A percentile compares a stretch with the other conserved stretches of the same genome.
phyloP scores from a whole-genome alignment of 2,113 vertebrate species.

The Elephantulus edwardii region DNA sequence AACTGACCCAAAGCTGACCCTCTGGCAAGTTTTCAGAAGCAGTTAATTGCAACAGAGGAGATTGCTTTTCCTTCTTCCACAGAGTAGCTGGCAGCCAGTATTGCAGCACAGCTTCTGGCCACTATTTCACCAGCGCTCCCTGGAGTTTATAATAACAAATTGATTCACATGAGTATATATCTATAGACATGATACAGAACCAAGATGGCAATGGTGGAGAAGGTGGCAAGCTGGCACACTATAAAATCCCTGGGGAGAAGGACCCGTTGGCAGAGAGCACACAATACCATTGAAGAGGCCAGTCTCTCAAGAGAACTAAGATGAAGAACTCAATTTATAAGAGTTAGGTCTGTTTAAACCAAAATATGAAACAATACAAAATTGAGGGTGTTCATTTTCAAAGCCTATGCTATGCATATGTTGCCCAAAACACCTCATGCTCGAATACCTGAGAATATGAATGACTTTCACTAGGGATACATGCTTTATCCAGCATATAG shows the following conservation, averaged over 20 bases:
- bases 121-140: too few species aligned
- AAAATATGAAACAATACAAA: not conserved
- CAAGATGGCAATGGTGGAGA: not conserved
- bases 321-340: not conserved
- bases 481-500: not conserved
- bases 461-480: not conserved
- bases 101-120: too few species aligned
- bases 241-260: not conserved
- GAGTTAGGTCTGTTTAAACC: not conserved
- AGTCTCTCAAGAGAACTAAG: not conserved
- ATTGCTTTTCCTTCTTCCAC: too few species aligned
- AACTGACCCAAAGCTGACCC: too few species aligned
- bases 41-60: too few species aligned
- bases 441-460: not conserved
- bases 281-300: fast-evolving
- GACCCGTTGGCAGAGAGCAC: too few species aligned
- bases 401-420: not conserved
- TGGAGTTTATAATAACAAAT: too few species aligned
- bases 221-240: not conserved
- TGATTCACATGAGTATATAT: not conserved
- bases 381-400: not conserved
- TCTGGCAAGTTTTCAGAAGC: too few species aligned
- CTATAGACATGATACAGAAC: not conserved
- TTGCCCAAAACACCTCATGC: not conserved
- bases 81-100: too few species aligned